Conservation (phyloP, 2,797 vertebrate genomes). For the Lemur catta region DNA sequence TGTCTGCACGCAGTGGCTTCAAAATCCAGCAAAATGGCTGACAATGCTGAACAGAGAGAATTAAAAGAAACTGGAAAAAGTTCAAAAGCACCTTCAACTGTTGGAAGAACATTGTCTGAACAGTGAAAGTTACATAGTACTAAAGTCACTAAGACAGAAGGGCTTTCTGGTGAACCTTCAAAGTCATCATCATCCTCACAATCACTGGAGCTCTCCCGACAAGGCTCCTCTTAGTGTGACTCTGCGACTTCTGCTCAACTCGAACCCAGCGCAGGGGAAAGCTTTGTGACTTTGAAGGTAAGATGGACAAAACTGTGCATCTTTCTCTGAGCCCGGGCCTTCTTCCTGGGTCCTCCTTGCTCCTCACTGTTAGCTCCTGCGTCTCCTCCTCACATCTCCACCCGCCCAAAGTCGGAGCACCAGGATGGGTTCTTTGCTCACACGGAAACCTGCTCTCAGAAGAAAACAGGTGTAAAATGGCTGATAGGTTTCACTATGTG, state of each 20-base stretch:
- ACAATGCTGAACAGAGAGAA: not conserved
- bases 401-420: not conserved
- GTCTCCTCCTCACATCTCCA: not conserved
- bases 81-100: not conserved
- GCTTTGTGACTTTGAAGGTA: not conserved
- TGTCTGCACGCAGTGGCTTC: not conserved
- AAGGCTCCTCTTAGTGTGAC: not conserved
- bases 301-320: not conserved
- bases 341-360: not conserved
- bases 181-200: not conserved
- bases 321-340: not conserved
- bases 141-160: not conserved
- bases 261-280: not conserved
- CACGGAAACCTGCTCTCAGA: not conserved
- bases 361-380: not conserved
- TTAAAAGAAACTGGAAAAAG: not conserved
- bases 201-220: not conserved
- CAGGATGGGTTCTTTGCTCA: not conserved
- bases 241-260: not conserved
- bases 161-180: not conserved
- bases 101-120: not conserved
- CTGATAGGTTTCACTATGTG: not conserved
- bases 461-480: not conserved
- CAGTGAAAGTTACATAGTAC: not conserved
- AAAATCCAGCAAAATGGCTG: not conserved